A percentile compares a stretch with the other conserved stretches of the same genome.
phyloP scores from a whole-genome alignment of 2,888 invertebrate genomes.

The Poecilus cupreus region DNA sequence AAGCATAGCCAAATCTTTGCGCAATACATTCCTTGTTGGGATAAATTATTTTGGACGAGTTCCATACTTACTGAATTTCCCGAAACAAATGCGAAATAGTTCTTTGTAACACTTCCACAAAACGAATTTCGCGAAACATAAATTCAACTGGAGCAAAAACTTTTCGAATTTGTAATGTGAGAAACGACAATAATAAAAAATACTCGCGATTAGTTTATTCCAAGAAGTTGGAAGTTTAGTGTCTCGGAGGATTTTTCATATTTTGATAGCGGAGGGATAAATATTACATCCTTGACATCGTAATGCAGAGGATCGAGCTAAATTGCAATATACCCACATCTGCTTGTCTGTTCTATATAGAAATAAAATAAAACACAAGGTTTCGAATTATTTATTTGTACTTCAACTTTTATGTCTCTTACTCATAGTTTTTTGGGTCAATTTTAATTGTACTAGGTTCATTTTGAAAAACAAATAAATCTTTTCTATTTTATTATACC shows the following conservation, averaged over 20 bases:
- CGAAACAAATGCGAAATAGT: slow-evolving; percentile 34
- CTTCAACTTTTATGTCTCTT: no score
- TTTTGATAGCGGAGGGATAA: not conserved
- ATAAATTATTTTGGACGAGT: slow-evolving; percentile 42
- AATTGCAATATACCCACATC: no score
- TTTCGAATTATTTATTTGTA: no score
- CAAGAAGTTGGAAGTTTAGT: slow-evolving; percentile 10
- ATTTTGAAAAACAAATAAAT: no score
- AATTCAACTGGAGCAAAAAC: slow-evolving; percentile 27
- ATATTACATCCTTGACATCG: not conserved
- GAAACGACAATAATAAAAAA: slow-evolving; percentile 40
- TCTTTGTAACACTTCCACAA: slow-evolving; percentile 37
- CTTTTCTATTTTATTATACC: no score
- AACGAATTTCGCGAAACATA: slow-evolving; percentile 33
- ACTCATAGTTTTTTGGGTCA: no score
- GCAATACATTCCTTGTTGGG: slow-evolving; percentile 28
- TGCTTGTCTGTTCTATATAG: no score
- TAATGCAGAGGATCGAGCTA: not conserved
- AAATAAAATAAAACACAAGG: no score
- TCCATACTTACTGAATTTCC: slow-evolving; percentile 38
- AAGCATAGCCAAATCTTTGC: slow-evolving; percentile 47
- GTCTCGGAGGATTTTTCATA: not conserved
- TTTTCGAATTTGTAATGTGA: slow-evolving; percentile 42
- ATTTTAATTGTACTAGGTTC: no score
- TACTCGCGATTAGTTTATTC: slow-evolving; percentile 20